Evolutionary conservation across 2,888 invertebrate genomes (phyloP).

Genomic region (Agapetus fuscipes): DNA sequence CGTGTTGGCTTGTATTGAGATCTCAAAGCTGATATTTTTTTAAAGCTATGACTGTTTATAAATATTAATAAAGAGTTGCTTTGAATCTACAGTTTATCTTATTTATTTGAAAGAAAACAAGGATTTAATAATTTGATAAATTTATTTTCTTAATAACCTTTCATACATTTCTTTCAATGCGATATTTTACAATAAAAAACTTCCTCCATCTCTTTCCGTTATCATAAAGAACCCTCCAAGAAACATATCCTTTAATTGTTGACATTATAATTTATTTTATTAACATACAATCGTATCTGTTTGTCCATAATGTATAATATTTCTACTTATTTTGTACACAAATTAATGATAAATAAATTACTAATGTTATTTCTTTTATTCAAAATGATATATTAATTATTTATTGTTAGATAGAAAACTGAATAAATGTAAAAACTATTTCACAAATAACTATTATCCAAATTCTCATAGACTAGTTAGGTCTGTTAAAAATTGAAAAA

Average conservation of each 20-base stretch:
- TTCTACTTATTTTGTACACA: constrained; percentile 16
- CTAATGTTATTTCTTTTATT: constrained; percentile 18
- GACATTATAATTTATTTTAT: constrained; percentile 9
- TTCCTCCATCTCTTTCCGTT: constrained; percentile 9
- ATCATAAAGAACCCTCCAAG: constrained; percentile 17
- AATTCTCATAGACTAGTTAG: constrained; percentile 12
- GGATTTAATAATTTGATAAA: constrained; percentile 22
- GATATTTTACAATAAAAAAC: constrained; percentile 15
- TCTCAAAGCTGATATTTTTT: too few relatives aligned
- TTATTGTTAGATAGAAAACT: constrained; percentile 17
- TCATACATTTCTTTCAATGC: constrained; percentile 19
- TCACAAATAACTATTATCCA: constrained; percentile 18
- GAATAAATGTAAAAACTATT: constrained; percentile 16
- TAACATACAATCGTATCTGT: constrained; percentile 13
- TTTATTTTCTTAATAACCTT: constrained; percentile 21
- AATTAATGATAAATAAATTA: constrained; percentile 18
- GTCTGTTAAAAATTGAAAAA: constrained; percentile 4
- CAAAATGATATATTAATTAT: constrained; percentile 19
- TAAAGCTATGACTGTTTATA: too few relatives aligned
- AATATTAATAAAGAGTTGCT: too few relatives aligned
- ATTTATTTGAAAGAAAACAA: too few relatives aligned
- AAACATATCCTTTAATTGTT: constrained; percentile 15
- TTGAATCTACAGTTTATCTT: too few relatives aligned
- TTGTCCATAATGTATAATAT: constrained; percentile 16
- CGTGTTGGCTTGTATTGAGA: too few relatives aligned